Evolutionary conservation across 2,113 vertebrate genomes (phyloP).

Genomic region (Stomatorhinus ivindoensis): DNA sequence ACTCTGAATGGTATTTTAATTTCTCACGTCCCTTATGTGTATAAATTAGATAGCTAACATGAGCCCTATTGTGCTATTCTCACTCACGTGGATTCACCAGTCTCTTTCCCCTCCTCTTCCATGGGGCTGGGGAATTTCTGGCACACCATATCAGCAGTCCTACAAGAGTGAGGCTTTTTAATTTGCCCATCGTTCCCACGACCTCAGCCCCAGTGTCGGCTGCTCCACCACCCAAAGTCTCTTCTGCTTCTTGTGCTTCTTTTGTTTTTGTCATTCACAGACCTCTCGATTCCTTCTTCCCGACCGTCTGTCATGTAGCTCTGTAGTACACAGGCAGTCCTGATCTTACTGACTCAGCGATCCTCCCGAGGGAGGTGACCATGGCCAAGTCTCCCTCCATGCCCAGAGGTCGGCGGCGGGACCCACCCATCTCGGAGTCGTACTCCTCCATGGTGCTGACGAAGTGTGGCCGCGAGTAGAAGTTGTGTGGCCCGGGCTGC

Average conservation of each 20-base stretch:
- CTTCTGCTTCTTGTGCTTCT: not conserved
- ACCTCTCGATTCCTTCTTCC: not conserved
- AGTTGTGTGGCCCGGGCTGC: conserved; percentile 95
- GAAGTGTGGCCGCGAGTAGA: conserved; percentile 95
- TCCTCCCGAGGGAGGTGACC: not conserved
- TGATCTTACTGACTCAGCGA: not conserved
- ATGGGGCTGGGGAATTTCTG: not conserved
- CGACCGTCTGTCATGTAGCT: not conserved
- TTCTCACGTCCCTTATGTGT: not conserved
- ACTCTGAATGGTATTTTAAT: conserved; percentile 1
- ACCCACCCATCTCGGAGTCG: conserved; percentile 79
- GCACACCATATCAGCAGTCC: not conserved
- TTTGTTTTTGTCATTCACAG: not conserved
- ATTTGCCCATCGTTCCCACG: not conserved
- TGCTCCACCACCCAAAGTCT: not conserved
- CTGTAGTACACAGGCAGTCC: not conserved
- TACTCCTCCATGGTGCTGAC: conserved; percentile 96
- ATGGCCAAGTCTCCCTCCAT: not conserved
- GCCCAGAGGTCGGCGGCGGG: not conserved
- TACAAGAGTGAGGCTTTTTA: not conserved
- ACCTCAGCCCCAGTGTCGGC: not conserved
- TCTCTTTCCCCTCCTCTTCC: not conserved
- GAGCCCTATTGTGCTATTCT: not conserved
- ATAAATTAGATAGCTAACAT: not conserved
- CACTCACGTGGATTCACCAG: not conserved